Conservation (phyloP, 2,888 invertebrate species). For the Harmothoe impar region DNA sequence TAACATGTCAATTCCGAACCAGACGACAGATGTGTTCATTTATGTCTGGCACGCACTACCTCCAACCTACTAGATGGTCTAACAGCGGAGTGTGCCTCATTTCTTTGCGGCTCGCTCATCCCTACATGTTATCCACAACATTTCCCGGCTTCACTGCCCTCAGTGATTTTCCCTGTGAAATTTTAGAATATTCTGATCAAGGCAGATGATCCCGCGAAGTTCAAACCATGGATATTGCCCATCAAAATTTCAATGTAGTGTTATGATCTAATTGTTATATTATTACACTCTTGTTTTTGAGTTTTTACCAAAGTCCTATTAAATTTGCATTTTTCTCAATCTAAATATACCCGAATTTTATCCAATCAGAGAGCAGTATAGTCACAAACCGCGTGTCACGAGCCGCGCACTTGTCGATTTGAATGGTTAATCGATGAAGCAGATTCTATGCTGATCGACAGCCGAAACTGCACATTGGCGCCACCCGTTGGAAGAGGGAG, state of each 20-base stretch:
- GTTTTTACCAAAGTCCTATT: too few relatives aligned
- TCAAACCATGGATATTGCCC: background rate
- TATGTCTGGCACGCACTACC: constrained; percentile 55
- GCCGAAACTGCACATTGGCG: background rate
- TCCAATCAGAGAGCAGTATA: constrained; percentile 20
- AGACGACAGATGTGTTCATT: constrained; percentile 48
- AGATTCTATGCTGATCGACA: constrained; percentile 2
- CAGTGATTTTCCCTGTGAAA: constrained; percentile 53
- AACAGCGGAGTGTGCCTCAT: constrained; percentile 41
- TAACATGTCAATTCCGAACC: constrained; percentile 53
- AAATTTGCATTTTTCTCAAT: background rate
- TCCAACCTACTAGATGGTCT: constrained; percentile 23
- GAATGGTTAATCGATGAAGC: background rate
- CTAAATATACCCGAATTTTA: constrained; percentile 1
- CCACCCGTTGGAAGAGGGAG: background rate
- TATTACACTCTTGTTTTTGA: too few relatives aligned
- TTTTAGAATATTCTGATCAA: constrained; percentile 58
- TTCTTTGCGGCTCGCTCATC: constrained; percentile 28
- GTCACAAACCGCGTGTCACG: background rate
- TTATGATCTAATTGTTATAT: background rate
- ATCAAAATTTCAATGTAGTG: background rate
- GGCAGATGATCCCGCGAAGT: constrained; percentile 54
- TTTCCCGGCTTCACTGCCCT: constrained; percentile 48
- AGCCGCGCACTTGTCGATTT: constrained; percentile 9
- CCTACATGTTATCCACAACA: constrained; percentile 51